Percentiles rank a stretch among this genome's conserved stretches.
These are phyloP conservation scores for Hirundichthys speculiger DNA, from an alignment of 2,113 vertebrate genomes.

Conservation along the genomic window DNA sequence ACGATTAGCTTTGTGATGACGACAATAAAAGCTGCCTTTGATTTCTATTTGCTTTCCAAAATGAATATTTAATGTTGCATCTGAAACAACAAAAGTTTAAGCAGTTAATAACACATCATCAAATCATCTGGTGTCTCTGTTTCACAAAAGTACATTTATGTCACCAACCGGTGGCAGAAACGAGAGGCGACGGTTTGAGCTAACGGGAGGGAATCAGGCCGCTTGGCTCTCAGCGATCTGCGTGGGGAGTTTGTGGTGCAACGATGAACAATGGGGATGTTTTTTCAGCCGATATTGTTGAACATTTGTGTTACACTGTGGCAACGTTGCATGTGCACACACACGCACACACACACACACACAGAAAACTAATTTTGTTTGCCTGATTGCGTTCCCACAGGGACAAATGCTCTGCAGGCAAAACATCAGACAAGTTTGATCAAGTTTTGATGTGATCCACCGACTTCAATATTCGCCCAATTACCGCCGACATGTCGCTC, in stretches of 20 bases:
- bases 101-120: too few species aligned
- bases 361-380: conserved; percentile 23
- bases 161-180: conserved; percentile 41
- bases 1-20: too few species aligned
- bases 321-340: too few species aligned
- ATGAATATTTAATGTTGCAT: too few species aligned
- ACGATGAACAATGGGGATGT: conserved; percentile 35
- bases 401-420: conserved; percentile 17
- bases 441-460: conserved; percentile 41
- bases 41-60: too few species aligned
- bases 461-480: conserved; percentile 44
- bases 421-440: conserved; percentile 47
- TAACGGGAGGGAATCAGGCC: conserved; percentile 15
- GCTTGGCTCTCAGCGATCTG: conserved; percentile 33
- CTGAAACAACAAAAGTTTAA: too few species aligned
- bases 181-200: conserved; percentile 20
- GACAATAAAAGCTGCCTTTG: too few species aligned
- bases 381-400: conserved; percentile 30
- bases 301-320: background rate
- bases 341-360: too few species aligned
- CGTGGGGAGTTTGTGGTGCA: conserved; percentile 32
- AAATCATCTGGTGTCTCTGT: too few species aligned
- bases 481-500: conserved; percentile 19
- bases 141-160: conserved; percentile 6
- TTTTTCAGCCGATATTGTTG: conserved; percentile 32